Evolutionary conservation across 2,113 vertebrate species (phyloP).

Genomic region (Trematocara stigmaticum): DNA sequence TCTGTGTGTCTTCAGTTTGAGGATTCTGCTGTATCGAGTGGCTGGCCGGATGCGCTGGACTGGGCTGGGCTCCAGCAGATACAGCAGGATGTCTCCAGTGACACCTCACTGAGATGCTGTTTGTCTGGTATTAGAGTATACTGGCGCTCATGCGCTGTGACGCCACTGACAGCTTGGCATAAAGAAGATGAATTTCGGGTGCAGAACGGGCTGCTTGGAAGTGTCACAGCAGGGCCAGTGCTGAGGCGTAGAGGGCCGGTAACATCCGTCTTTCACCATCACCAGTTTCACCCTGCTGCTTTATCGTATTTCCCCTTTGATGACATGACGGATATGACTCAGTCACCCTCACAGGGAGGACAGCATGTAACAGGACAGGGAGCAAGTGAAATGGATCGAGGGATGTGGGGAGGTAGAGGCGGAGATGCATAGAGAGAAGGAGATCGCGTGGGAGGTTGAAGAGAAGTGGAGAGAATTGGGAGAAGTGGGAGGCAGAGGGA

Average conservation of each 20-base stretch:
- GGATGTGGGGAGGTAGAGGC: constrained; percentile 32
- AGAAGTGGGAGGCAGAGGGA: background rate
- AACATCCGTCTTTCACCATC: constrained; percentile 52
- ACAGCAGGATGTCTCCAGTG: constrained; percentile 16
- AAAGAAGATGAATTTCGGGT: constrained; percentile 65
- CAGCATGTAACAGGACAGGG: constrained; percentile 15
- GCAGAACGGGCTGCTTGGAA: constrained; percentile 10
- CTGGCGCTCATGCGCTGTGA: constrained; percentile 7
- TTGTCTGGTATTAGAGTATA: constrained; percentile 6
- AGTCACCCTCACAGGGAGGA: constrained; percentile 41
- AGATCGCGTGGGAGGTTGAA: constrained; percentile 7
- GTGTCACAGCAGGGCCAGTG: constrained; percentile 38
- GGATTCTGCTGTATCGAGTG: background rate
- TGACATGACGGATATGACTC: constrained; percentile 66
- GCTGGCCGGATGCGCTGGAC: background rate
- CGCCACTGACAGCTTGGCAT: constrained; percentile 47
- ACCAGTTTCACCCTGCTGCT: constrained; percentile 26
- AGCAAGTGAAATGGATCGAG: constrained; percentile 19
- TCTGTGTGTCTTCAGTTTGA: background rate
- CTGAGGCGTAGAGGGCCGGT: constrained; percentile 22
- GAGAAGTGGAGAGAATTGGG: background rate
- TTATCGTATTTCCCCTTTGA: constrained; percentile 51
- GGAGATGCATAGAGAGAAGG: background rate
- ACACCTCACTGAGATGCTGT: constrained; percentile 22
- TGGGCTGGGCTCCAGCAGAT: background rate